phyloP scores from a whole-genome alignment of 2,113 vertebrate genomes.

The Gymnocephalus cernua region DNA sequence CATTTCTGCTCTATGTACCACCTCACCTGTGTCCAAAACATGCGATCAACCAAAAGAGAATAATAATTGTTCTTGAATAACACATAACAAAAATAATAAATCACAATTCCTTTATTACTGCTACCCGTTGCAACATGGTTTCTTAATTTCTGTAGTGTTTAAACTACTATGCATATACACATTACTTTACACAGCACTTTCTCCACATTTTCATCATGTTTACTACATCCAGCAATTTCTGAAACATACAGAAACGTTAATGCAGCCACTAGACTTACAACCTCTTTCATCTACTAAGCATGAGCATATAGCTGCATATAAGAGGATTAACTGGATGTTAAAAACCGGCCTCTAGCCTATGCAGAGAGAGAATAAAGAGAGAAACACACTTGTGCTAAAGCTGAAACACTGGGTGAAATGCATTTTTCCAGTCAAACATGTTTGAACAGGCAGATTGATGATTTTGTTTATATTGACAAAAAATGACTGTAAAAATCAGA shows the following conservation, averaged over 20 bases:
- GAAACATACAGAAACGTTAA: conserved; percentile 44
- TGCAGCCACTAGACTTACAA: conserved; percentile 52
- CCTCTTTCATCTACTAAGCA: conserved; percentile 60
- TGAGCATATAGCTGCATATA: conserved; percentile 61
- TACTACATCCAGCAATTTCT: conserved; percentile 38
- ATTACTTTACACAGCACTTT: no score
- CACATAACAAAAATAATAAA: background rate
- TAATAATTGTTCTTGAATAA: background rate
- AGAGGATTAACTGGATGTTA: conserved; percentile 68
- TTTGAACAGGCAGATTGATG: background rate
- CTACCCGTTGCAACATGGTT: background rate
- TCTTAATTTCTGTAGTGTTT: background rate
- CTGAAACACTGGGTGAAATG: conserved; percentile 23
- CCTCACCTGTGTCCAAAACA: background rate
- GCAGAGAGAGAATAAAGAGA: conserved; percentile 16
- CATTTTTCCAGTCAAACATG: background rate
- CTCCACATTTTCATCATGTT: conserved; percentile 29
- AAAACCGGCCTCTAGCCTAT: conserved; percentile 55
- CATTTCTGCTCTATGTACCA: background rate
- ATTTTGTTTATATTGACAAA: background rate
- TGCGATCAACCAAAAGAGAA: background rate
- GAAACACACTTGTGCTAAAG: conserved; percentile 22
- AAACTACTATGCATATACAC: background rate
- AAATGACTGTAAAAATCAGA: conserved; percentile 1
- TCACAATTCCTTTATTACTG: background rate